A percentile compares a stretch with the other conserved stretches of the same genome.
phyloP scores from a whole-genome alignment of 2,797 vertebrate species.

The Strix occidentalis region DNA sequence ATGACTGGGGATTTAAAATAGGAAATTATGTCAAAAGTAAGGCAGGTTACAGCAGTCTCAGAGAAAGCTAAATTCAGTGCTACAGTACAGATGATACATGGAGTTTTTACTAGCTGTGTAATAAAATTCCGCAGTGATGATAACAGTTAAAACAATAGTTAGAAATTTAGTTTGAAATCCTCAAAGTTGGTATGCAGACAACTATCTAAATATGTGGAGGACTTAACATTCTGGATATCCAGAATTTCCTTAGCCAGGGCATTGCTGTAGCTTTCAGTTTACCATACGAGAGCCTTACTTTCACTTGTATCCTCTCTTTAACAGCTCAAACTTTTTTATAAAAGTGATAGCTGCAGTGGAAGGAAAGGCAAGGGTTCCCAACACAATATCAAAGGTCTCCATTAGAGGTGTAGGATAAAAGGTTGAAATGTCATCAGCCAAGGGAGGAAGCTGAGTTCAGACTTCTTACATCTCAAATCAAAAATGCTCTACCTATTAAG shows the following conservation, averaged over 20 bases:
- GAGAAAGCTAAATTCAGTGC: not conserved
- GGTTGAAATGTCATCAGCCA: not conserved
- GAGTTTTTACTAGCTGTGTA: not conserved
- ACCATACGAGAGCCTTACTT: not conserved
- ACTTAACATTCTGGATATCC: not conserved
- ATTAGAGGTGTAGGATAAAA: not conserved
- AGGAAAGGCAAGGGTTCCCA: not conserved
- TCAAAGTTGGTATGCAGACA: not conserved
- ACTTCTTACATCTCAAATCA: not conserved
- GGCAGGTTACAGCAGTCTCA: not conserved
- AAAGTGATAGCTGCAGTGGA: not conserved
- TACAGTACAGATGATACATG: not conserved
- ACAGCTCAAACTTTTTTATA: not conserved
- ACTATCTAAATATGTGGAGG: not conserved
- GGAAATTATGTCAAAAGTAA: conserved; percentile 1
- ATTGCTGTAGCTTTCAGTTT: not conserved
- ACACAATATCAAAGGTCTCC: not conserved
- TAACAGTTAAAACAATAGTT: not conserved
- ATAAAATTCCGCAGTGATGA: not conserved
- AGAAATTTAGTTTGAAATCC: not conserved
- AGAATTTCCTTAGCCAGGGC: not conserved
- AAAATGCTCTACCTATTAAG: not conserved
- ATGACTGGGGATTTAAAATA: not conserved
- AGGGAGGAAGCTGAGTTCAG: not conserved
- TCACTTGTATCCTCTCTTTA: not conserved